phyloP scores from a whole-genome alignment of 92 coral and sea anemone genomes.

The Palythoa grandiflora region DNA sequence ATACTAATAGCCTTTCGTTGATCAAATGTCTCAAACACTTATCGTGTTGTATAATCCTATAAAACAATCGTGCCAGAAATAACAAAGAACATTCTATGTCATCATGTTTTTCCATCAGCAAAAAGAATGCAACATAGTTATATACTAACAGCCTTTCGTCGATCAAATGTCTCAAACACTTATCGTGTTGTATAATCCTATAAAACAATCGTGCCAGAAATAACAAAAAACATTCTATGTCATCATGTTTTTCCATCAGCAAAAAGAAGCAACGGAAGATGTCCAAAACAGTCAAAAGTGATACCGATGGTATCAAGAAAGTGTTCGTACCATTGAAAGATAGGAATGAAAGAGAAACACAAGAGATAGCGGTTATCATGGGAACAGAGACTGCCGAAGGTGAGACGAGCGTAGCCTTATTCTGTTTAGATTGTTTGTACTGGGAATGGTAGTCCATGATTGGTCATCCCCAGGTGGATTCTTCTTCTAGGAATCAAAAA shows the following conservation, averaged over 20 bases:
- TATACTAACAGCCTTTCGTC: no score
- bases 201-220: background rate
- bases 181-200: background rate
- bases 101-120: background rate
- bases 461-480: background rate
- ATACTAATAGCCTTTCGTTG: no score
- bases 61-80: background rate
- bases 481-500: no score
- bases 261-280: slow-evolving; percentile 24
- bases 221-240: background rate
- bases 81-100: no score
- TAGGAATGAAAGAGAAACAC: slow-evolving; percentile 18
- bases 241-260: background rate
- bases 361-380: slow-evolving; percentile 11
- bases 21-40: no score
- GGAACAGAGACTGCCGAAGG: slow-evolving; percentile 15
- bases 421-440: background rate
- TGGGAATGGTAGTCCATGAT: background rate
- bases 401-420: background rate
- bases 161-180: no score
- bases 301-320: background rate
- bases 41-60: background rate
- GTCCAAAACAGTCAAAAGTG: background rate
- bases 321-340: slow-evolving; percentile 9
- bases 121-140: background rate